Base-by-base conservation (phyloP, 92 coral and sea anemone genomes). In the Palythoa grandis region DNA sequence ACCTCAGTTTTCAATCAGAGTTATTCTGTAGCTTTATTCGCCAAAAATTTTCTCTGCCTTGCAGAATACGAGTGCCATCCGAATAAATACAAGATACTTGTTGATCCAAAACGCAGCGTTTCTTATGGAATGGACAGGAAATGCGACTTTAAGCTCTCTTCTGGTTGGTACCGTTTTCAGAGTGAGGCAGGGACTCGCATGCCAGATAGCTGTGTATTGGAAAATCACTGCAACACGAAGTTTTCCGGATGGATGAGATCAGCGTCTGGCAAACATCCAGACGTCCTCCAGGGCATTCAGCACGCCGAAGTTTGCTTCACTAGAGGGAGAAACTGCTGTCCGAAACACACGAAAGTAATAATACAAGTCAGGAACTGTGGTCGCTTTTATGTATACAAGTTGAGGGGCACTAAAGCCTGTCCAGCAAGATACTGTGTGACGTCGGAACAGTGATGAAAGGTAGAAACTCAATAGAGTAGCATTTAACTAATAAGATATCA, bases 351-450 rank as follows among this genome's bases (percentile, higher is more conserved):
- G 29, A 57, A 9, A 12, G 69, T 77, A 7, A 48, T 13, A 9
- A 61, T 78, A 4, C 13, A 39, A n/a, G 70, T 79, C 29, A 39
- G 83, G 72, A 79, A 79, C 38, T 79, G 83, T 24, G 83, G 83
- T 11, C 39, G 72, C 37, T 79, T 79, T 23, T 79, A 58, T 79
- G 83, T 79, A 10, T 79, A 79, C 72, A 79, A 79, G 39, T 10
- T 79, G n/a, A 61, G 12, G 35, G 50, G 39, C 25, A 79, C 83
- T 7, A 9, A 9, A 15, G 56, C 11, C 57, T 79, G 83, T 17
- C 83, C 83, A 24, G 72, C 83, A 5, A 79, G 83, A 22, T 79
- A 79, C 7, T 60, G 83, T 23, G 70, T 65, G 70, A 65, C 70
- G 29, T n/a, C 9, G 38, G 29, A 19, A n/a, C 24, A 65, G 29